A percentile compares a stretch with the other conserved stretches of the same genome.
Conservation (phyloP, 2,797 vertebrate species). For the Gastrophryne carolinensis region DNA sequence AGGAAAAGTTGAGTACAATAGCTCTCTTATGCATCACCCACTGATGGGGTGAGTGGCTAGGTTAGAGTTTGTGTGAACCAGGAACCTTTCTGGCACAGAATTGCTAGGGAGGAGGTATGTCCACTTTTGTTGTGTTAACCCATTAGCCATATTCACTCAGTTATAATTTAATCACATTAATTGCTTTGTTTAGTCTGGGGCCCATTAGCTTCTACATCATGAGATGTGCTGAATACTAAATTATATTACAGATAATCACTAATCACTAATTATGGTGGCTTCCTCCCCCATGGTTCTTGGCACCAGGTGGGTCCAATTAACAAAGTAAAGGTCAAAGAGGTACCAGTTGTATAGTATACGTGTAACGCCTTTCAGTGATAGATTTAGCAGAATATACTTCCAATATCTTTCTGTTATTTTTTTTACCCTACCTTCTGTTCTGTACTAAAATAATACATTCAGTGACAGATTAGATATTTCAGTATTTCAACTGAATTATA, state of each 20-base stretch:
- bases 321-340: conserved; percentile 52
- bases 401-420: conserved; percentile 11
- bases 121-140: not conserved
- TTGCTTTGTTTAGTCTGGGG: not conserved
- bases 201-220: not conserved
- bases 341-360: conserved; percentile 22
- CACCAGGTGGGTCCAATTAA: conserved; percentile 56
- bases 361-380: conserved; percentile 45
- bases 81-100: no score
- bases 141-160: not conserved
- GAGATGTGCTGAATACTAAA: conserved; percentile 55
- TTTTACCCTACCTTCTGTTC: conserved; percentile 27
- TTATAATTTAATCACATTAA: not conserved
- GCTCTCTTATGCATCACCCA: no score
- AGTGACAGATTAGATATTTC: conserved; percentile 31
- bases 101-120: no score
- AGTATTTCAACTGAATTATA: conserved; percentile 8
- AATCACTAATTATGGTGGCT: conserved; percentile 43
- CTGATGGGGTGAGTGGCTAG: no score
- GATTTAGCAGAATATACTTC: conserved; percentile 22
- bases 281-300: conserved; percentile 43
- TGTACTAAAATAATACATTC: conserved; percentile 27
- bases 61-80: no score
- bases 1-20: no score
- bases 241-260: conserved; percentile 50